Conservation (phyloP, 2,797 vertebrate species). For the Rhinophrynus dorsalis region DNA sequence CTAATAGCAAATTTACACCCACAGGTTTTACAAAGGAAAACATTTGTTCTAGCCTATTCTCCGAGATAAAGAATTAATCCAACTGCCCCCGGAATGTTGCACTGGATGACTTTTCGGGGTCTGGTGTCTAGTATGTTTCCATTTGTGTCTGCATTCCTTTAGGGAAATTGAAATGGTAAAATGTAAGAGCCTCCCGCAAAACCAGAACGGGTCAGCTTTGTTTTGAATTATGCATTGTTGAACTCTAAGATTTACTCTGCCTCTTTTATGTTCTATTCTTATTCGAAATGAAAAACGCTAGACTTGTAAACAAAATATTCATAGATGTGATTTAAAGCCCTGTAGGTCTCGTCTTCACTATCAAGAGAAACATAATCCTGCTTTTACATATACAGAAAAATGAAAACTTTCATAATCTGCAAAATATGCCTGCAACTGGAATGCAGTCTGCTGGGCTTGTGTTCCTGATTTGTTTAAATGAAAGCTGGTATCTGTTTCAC, state of each 20-base stretch:
- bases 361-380: no score
- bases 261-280: no score
- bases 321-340: no score
- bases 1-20: conserved; percentile 61
- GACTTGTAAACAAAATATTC: no score
- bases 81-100: conserved; percentile 44
- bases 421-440: no score
- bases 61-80: conserved; percentile 59
- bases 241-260: neutral
- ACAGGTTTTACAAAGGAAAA: conserved; percentile 62
- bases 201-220: neutral
- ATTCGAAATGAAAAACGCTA: no score
- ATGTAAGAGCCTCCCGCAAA: neutral
- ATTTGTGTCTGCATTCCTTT: conserved; percentile 23
- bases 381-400: no score
- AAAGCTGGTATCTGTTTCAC: no score
- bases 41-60: conserved; percentile 54
- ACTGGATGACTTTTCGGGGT: conserved; percentile 4
- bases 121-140: conserved; percentile 52
- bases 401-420: no score
- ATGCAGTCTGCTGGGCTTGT: no score
- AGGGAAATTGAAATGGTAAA: neutral
- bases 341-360: no score
- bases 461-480: no score
- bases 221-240: neutral